Percentiles rank a stretch among this genome's conserved stretches.
Conservation (phyloP, 37 sponge, comb jelly and placozoan genomes). For the Agelas oroides region DNA sequence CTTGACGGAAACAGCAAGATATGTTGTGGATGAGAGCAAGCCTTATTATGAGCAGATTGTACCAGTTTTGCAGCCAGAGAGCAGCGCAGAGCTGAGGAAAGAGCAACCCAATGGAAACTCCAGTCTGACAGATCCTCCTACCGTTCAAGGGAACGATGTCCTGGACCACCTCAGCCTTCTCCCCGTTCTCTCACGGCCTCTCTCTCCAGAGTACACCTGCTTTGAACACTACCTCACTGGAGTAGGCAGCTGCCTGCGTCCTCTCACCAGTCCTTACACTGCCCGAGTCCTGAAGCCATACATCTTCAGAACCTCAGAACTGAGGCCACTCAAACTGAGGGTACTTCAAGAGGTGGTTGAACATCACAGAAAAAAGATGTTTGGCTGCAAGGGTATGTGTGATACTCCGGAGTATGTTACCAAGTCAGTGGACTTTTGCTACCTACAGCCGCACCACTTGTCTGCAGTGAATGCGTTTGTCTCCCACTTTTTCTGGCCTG, state of each 20-base stretch:
- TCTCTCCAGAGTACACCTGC: conserved; percentile 9
- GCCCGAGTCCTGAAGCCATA: conserved; percentile 68
- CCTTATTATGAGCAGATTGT: conserved; percentile 57
- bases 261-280: conserved; percentile 74
- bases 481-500: conserved; percentile 83
- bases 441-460: conserved; percentile 74
- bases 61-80: conserved; percentile 6
- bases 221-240: conserved; percentile 20
- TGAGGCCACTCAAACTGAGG: conserved; percentile 37
- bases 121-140: no score
- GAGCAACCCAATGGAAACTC: no score
- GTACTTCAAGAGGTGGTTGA: conserved; percentile 52
- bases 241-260: neutral
- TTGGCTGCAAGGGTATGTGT: neutral
- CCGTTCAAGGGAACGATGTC: neutral
- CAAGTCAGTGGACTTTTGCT: conserved; percentile 71
- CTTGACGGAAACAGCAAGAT: conserved; percentile 29
- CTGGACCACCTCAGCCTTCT: conserved; percentile 40
- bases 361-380: no score
- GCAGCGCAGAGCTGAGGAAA: no score
- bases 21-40: conserved; percentile 7
- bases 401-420: neutral
- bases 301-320: conserved; percentile 65
- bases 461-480: conserved; percentile 71
- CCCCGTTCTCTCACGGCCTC: conserved; percentile 28